phyloP scores from a whole-genome alignment of 1,140 invertebrate genomes.

The Euborellia annulipes region DNA sequence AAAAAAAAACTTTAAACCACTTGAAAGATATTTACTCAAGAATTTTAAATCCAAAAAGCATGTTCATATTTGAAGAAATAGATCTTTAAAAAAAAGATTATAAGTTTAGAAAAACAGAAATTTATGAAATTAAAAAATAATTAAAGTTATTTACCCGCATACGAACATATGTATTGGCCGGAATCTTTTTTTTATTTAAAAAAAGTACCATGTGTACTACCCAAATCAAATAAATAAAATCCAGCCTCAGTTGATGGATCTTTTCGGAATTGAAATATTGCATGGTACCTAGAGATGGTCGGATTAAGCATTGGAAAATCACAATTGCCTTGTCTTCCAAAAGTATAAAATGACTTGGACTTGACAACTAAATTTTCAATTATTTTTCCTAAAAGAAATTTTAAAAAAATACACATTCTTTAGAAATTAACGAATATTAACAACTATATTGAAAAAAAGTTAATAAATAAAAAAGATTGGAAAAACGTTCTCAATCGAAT shows the following conservation, averaged over 20 bases:
- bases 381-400: slow-evolving; percentile 71
- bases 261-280: slow-evolving; percentile 65
- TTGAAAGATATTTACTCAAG: too few species aligned
- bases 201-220: slow-evolving; percentile 89
- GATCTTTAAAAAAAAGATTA: too few species aligned
- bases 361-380: slow-evolving; percentile 54
- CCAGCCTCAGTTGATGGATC: slow-evolving; percentile 28
- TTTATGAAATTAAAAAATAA: too few species aligned
- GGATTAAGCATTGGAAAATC: slow-evolving; percentile 80
- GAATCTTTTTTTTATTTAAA: slow-evolving; percentile 72
- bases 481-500: too few species aligned
- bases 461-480: too few species aligned
- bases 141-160: slow-evolving; percentile 37
- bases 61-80: too few species aligned
- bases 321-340: slow-evolving; percentile 72
- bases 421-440: too few species aligned
- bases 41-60: too few species aligned
- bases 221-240: slow-evolving; percentile 86
- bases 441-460: too few species aligned
- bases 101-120: too few species aligned
- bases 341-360: slow-evolving; percentile 52
- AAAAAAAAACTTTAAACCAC: too few species aligned
- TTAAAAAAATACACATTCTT: too few species aligned
- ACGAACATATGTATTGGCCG: slow-evolving; percentile 56
- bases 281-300: slow-evolving; percentile 74